Evolutionary conservation across 2,797 vertebrate genomes (phyloP).

Genomic region (Eremophila alpestris): DNA sequence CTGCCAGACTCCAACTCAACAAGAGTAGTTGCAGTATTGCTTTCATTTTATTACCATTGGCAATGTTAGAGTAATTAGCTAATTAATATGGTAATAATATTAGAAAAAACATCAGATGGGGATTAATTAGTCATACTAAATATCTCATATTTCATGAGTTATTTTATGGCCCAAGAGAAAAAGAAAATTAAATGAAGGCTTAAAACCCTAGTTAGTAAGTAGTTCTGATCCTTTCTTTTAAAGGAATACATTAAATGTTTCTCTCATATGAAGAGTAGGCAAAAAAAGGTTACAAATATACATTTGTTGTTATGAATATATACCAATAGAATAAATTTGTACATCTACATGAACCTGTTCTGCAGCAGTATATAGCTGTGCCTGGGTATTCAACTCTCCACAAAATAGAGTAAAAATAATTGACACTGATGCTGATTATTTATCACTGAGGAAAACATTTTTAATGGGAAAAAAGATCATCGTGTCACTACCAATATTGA

Average conservation of each 20-base stretch:
- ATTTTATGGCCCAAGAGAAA: constrained; percentile 57
- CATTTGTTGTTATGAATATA: background rate
- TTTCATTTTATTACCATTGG: constrained; percentile 51
- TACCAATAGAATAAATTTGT: background rate
- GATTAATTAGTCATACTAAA: constrained; percentile 70
- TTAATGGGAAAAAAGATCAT: constrained; percentile 9
- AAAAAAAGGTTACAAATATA: background rate
- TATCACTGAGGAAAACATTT: background rate
- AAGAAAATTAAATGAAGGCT: constrained; percentile 45
- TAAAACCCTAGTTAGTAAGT: constrained; percentile 18
- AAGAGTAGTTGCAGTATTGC: background rate
- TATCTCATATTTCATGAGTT: constrained; percentile 62
- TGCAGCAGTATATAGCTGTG: background rate
- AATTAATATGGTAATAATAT: constrained; percentile 72
- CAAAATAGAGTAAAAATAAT: background rate
- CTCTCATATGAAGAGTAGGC: background rate
- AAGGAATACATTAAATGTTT: background rate
- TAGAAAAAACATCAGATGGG: constrained; percentile 55
- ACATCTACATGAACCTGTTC: background rate
- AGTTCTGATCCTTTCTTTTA: constrained; percentile 4
- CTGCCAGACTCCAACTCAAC: background rate
- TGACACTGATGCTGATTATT: background rate
- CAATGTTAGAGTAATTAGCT: constrained; percentile 57
- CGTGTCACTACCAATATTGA: background rate
- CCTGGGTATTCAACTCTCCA: background rate